Evolutionary conservation across 2,113 vertebrate genomes (phyloP), one percentile per base, ranked within the genome.

Genomic region (Dolichallabes microphthalmus): DNA sequence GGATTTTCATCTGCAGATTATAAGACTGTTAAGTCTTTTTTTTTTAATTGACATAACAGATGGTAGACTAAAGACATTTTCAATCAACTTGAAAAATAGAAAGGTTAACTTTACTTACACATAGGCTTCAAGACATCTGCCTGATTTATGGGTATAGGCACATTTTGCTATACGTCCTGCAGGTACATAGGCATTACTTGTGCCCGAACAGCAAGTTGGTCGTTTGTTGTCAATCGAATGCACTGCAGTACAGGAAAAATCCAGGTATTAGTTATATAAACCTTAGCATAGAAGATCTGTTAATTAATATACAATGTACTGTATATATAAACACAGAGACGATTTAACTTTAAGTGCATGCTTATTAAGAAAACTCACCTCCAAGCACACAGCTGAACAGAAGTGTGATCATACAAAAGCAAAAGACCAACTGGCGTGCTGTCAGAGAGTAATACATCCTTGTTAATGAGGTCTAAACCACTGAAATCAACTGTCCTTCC

Each of bases 71-170:
- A 76, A 60, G 15, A 64, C 17, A 63, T 39, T 63, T 50, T 63
- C 4, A 63, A 53, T 64, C 3, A 45, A 11, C 35, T 22, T 50
- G 5, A 64, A 68, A 19, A 69, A 17, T 14, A 30, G 52, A 39
- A 61, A 45, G 13, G 22, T 27, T 53, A 27, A 53, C 45, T 55
- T 64, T 68, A 89, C 88, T 89, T 82, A 89, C 88, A 76, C 61
- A 14, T 82, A 80, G 15, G 88, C 74, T 8, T 19, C 78, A 60
- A 13, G 20, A 30, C 88, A 89, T n/a, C 6, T 13, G 6, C 2
- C 1, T 53, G 1, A 82, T 45, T 14, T 12, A 7, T 27, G 13
- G 20, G 84, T 35, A 13, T 32, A 45, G 1, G 69, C 17, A 55
- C 86, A 89, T 0, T 22, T n/a, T 9, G 0, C 45, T 64, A 89